These are phyloP conservation scores for Girardinus metallicus DNA, from an alignment of 2,797 vertebrate genomes.

Conservation along the genomic window DNA sequence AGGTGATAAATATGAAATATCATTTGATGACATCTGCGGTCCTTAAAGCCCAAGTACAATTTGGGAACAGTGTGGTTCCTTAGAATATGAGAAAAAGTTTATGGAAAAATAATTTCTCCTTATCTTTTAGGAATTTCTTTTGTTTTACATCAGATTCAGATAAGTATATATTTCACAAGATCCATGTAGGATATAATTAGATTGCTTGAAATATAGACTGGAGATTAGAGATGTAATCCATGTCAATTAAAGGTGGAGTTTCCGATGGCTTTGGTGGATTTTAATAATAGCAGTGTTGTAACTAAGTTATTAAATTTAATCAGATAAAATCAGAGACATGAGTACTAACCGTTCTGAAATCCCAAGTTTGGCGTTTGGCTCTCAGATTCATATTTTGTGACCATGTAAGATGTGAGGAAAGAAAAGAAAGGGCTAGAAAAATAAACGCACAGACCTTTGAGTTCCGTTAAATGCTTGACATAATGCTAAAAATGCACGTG, in stretches of 20 bases:
- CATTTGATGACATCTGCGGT: not conserved
- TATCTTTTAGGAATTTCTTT: not conserved
- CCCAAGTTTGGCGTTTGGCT: too few species aligned
- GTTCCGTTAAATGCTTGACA: not conserved
- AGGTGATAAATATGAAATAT: conserved; percentile 68
- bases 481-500: not conserved
- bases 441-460: not conserved
- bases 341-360: not conserved
- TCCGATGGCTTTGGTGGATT: not conserved
- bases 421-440: not conserved
- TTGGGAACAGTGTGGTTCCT: not conserved
- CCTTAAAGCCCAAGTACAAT: not conserved
- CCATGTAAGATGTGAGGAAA: too few species aligned
- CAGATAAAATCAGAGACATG: not conserved
- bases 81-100: not conserved
- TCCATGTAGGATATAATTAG: not conserved
- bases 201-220: not conserved
- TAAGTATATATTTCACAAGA: not conserved
- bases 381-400: too few species aligned
- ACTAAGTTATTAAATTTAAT: not conserved
- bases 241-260: not conserved
- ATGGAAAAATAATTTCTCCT: not conserved
- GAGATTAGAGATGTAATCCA: not conserved
- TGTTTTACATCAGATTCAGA: not conserved
- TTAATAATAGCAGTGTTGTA: not conserved